These are phyloP conservation scores for Byasa hedistus DNA, from an alignment of 2,888 invertebrate species.

Conservation along the genomic window DNA sequence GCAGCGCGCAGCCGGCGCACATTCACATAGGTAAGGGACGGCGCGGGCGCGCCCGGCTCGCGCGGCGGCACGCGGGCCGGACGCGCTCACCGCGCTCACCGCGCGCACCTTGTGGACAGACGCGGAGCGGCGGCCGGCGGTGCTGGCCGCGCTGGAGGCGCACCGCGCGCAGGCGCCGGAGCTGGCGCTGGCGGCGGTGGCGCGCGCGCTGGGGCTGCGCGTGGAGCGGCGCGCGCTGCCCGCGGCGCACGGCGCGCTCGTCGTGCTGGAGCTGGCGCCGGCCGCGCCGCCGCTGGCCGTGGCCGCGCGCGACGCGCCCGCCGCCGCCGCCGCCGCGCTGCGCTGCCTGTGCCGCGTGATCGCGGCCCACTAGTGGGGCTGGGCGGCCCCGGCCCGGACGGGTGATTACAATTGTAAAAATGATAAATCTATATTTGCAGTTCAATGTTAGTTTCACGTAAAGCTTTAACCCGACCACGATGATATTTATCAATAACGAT, in stretches of 20 bases:
- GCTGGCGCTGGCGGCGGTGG: conserved; percentile 37
- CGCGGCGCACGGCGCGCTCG: conserved; percentile 32
- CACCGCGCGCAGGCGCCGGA: conserved; percentile 18
- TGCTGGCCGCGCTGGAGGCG: conserved; percentile 32
- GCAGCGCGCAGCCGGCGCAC: conserved; percentile 53
- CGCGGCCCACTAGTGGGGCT: not conserved
- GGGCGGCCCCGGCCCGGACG: no score
- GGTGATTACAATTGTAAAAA: no score
- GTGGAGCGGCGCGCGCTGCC: conserved; percentile 28
- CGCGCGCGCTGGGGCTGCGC: conserved; percentile 40
- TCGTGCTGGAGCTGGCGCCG: conserved; percentile 43
- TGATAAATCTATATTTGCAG: no score
- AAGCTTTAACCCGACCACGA: no score
- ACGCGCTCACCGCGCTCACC: no score
- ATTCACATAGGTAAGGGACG: conserved; percentile 48
- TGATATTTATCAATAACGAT: no score
- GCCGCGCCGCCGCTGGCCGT: conserved; percentile 45
- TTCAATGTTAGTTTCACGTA: no score
- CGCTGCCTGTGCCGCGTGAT: conserved; percentile 47
- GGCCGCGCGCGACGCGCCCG: conserved; percentile 36
- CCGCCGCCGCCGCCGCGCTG: conserved; percentile 44
- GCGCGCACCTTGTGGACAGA: conserved; percentile 32
- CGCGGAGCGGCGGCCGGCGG: conserved; percentile 31
- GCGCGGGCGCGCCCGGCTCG: no score
- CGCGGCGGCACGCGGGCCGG: no score